Conservation (phyloP, 2,888 invertebrate species). For the Ecdyonurus torrentis region DNA sequence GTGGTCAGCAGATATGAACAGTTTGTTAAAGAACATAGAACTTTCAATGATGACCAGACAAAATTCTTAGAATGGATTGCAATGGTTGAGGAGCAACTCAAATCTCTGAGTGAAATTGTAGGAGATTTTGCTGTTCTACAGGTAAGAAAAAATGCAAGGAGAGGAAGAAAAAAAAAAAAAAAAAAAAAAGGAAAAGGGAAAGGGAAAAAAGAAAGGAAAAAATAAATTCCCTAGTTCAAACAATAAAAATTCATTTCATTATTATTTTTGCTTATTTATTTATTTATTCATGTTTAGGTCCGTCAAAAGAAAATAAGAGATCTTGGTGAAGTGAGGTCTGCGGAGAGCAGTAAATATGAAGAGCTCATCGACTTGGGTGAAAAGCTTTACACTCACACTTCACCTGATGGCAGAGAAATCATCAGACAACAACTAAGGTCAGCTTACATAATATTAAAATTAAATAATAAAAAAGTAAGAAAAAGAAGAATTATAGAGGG, state of each 20-base stretch:
- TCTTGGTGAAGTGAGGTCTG: constrained; percentile 60
- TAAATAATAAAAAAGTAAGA: not conserved
- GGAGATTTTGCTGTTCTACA: constrained; percentile 64
- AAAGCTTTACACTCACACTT: constrained; percentile 80
- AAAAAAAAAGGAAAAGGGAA: too few relatives aligned
- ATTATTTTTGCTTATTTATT: not conserved
- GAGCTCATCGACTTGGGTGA: constrained; percentile 76
- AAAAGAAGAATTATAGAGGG: too few relatives aligned
- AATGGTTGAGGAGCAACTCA: constrained; percentile 51
- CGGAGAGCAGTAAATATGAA: constrained; percentile 65
- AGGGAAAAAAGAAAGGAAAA: too few relatives aligned
- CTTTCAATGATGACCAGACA: constrained; percentile 55
- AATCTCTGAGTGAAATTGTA: constrained; percentile 63
- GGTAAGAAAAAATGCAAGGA: constrained; percentile 16
- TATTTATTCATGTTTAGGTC: constrained; percentile 35
- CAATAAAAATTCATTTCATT: not conserved
- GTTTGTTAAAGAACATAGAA: constrained; percentile 70
- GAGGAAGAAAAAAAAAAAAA: too few relatives aligned
- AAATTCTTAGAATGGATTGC: constrained; percentile 60
- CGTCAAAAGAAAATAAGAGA: constrained; percentile 65
- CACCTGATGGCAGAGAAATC: constrained; percentile 85
- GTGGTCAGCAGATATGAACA: constrained; percentile 64
- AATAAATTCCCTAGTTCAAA: too few relatives aligned
- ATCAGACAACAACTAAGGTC: constrained; percentile 66
- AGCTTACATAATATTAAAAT: too few relatives aligned